Percentiles rank a stretch among this genome's conserved stretches.
Conservation (phyloP, 2,113 vertebrate genomes). For the Eurystomus gularis region DNA sequence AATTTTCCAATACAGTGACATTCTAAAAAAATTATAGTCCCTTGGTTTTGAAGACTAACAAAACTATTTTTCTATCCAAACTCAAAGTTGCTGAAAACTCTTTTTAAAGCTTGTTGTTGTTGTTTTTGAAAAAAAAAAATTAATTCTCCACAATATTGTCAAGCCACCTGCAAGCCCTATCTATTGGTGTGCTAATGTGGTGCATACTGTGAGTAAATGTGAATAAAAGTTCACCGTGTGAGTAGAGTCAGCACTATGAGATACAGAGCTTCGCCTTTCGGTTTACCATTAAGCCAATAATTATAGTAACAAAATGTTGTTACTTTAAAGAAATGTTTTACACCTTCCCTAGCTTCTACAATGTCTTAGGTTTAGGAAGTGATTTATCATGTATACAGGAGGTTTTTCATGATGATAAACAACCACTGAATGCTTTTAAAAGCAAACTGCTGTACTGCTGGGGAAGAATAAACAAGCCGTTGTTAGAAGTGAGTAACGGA, state of each 20-base stretch:
- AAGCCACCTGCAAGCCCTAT: background rate
- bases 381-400: background rate
- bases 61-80: background rate
- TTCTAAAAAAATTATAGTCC: too few species aligned
- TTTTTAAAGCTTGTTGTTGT: background rate
- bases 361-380: background rate
- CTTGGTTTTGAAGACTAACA: too few species aligned
- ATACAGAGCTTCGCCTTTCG: background rate
- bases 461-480: slow-evolving; percentile 36
- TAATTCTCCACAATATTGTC: background rate
- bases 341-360: background rate
- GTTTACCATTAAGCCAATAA: background rate
- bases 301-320: background rate
- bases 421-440: background rate
- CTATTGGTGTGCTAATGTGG: background rate
- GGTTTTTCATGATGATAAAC: background rate
- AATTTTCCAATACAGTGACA: background rate
- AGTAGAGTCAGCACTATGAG: background rate
- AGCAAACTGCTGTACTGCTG: slow-evolving; percentile 17
- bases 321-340: background rate
- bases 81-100: background rate
- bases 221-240: background rate
- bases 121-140: background rate
- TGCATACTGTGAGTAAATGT: background rate
- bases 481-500: slow-evolving; percentile 7